These are phyloP conservation scores for Reinhardtius hippoglossoides DNA, from an alignment of 2,113 vertebrate species.

Conservation along the genomic window DNA sequence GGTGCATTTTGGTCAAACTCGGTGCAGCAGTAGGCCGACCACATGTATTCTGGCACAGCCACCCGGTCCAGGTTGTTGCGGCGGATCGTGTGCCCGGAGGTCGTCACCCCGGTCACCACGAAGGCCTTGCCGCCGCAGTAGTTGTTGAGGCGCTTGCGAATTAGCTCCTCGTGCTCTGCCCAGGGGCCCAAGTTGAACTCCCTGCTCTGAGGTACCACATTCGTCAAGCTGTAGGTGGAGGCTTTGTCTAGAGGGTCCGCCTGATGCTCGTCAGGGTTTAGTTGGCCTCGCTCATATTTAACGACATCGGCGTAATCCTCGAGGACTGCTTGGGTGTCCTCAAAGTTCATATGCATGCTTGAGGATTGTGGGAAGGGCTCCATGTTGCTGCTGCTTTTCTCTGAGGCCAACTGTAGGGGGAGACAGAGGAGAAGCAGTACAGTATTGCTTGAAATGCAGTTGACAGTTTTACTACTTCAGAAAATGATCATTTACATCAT, in stretches of 20 bases:
- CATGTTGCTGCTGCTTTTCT: slow-evolving; percentile 80
- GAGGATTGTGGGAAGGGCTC: slow-evolving; percentile 76
- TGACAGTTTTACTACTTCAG: neutral
- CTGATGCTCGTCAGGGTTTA: slow-evolving; percentile 80
- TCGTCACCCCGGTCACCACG: slow-evolving; percentile 75
- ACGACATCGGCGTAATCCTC: slow-evolving; percentile 78
- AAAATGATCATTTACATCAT: neutral
- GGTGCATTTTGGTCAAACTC: slow-evolving; percentile 79
- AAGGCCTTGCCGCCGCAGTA: slow-evolving; percentile 76
- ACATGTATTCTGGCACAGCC: slow-evolving; percentile 77
- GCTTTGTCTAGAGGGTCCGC: slow-evolving; percentile 77
- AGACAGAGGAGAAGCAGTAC: neutral
- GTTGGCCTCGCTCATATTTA: slow-evolving; percentile 76
- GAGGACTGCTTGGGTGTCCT: slow-evolving; percentile 79
- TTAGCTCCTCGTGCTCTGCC: slow-evolving; percentile 78
- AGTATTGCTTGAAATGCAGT: neutral
- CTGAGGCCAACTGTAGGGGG: slow-evolving; percentile 68
- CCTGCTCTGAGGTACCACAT: slow-evolving; percentile 76
- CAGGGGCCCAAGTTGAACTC: slow-evolving; percentile 82
- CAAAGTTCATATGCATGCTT: slow-evolving; percentile 79
- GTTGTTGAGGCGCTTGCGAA: slow-evolving; percentile 80
- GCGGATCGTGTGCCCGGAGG: slow-evolving; percentile 76
- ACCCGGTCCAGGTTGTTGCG: slow-evolving; percentile 74
- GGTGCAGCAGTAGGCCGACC: slow-evolving; percentile 79
- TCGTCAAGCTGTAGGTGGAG: slow-evolving; percentile 79